These are phyloP conservation scores for Vulpes vulpes DNA, from an alignment of 2,113 vertebrate species.

Conservation along the genomic window DNA sequence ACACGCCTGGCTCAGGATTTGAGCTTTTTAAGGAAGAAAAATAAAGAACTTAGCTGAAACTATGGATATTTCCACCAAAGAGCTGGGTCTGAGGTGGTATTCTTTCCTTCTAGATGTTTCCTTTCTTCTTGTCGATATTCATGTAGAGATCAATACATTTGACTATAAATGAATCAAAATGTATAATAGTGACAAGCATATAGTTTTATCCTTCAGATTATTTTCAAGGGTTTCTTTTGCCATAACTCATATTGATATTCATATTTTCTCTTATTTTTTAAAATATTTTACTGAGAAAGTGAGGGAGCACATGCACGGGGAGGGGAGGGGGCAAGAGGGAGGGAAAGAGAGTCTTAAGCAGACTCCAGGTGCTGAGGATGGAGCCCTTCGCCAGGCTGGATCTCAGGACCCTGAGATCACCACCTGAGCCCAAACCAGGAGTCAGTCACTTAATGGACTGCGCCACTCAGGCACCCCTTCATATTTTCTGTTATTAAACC, in stretches of 20 bases:
- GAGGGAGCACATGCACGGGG: background rate
- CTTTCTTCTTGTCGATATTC: background rate
- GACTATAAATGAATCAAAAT: background rate
- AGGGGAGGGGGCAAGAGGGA: background rate
- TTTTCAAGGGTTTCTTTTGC: background rate
- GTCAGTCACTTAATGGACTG: background rate
- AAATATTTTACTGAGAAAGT: background rate
- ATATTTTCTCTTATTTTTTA: background rate
- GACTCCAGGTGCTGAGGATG: background rate
- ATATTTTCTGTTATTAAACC: conserved; percentile 5
- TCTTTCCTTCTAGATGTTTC: background rate
- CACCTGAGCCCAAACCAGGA: background rate
- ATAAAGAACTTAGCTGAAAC: background rate
- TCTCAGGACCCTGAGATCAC: background rate
- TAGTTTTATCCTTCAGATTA: background rate
- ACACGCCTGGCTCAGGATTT: conserved; percentile 38
- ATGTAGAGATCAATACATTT: background rate
- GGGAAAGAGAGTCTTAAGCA: background rate
- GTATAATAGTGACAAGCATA: background rate
- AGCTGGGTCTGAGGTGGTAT: fast-evolving
- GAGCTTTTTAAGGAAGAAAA: conserved; percentile 2
- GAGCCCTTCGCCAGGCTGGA: background rate
- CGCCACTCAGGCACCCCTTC: background rate
- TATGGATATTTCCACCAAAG: background rate
- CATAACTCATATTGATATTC: background rate